Evolutionary conservation across 2,113 vertebrate genomes (phyloP).

Genomic region (Centropristis striata): DNA sequence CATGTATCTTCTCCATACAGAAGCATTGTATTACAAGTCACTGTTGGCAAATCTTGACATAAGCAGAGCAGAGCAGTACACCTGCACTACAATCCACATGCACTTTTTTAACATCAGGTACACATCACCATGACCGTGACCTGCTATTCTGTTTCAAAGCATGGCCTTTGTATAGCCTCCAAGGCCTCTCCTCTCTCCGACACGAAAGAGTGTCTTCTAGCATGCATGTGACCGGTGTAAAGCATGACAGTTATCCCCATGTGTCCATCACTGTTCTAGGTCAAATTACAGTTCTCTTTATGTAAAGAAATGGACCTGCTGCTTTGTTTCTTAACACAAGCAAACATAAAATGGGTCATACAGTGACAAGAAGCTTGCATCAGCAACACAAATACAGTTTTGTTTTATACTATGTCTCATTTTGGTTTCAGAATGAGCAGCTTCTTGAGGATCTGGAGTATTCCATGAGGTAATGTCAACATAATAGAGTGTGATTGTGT

Average conservation of each 20-base stretch:
- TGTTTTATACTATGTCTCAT: neutral
- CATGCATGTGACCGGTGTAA: constrained; percentile 22
- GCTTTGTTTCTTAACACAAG: constrained; percentile 30
- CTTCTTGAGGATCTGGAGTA: neutral
- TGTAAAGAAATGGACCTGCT: neutral
- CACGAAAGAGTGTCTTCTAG: constrained; percentile 7
- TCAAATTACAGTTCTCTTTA: constrained; percentile 40
- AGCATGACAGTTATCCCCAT: constrained; percentile 16
- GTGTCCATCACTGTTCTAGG: neutral
- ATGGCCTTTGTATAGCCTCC: constrained; percentile 9
- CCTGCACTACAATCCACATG: constrained; percentile 19
- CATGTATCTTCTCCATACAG: constrained; percentile 26
- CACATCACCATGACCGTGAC: constrained; percentile 11
- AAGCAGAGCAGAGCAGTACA: constrained; percentile 30
- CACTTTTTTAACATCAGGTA: neutral
- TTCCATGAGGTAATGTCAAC: neutral
- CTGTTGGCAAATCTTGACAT: constrained; percentile 24
- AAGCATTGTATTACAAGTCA: constrained; percentile 26
- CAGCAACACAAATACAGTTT: neutral
- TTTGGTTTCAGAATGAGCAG: neutral
- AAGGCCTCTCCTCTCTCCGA: neutral
- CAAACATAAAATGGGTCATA: constrained; percentile 20
- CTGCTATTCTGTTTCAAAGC: constrained; percentile 13
- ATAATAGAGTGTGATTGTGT: neutral
- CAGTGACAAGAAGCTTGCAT: neutral